A percentile compares a stretch with the other conserved stretches of the same genome.
Conservation (phyloP, 2,113 vertebrate species). For the Phrynosoma blainvillii region DNA sequence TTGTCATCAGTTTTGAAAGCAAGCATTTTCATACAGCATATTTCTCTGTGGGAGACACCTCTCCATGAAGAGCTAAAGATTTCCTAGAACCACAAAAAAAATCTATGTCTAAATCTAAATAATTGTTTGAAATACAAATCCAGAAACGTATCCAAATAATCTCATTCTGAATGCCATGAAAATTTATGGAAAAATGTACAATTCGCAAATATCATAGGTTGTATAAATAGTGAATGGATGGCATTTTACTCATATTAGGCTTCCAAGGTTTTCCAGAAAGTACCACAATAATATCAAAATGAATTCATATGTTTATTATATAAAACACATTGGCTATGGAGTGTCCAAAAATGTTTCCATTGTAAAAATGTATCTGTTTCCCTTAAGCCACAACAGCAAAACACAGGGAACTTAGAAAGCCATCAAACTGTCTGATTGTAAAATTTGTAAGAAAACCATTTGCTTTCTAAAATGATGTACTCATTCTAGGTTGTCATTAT, state of each 20-base stretch:
- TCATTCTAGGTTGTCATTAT: too few species aligned
- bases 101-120: slow-evolving; percentile 1
- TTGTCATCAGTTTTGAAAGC: slow-evolving; percentile 23
- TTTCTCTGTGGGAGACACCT: not conserved
- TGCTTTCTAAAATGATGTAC: not conserved
- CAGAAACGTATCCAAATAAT: not conserved
- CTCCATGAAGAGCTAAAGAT: slow-evolving; percentile 1
- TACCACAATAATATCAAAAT: slow-evolving; percentile 35
- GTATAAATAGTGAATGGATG: slow-evolving; percentile 39
- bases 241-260: slow-evolving; percentile 37
- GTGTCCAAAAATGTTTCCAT: not conserved
- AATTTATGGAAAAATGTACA: slow-evolving; percentile 24
- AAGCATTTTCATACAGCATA: not conserved
- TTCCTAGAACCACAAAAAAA: slow-evolving; percentile 8
- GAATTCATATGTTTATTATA: not conserved
- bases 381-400: not conserved
- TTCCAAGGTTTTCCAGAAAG: slow-evolving; percentile 61
- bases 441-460: not conserved
- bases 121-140: too few species aligned
- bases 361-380: too few species aligned
- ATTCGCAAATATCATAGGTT: not conserved
- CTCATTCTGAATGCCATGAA: slow-evolving; percentile 25
- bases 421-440: too few species aligned
- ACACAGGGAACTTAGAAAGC: not conserved
- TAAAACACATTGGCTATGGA: not conserved